phyloP scores from a whole-genome alignment of 2,797 vertebrate species.

The Adrianichthys oophorus region DNA sequence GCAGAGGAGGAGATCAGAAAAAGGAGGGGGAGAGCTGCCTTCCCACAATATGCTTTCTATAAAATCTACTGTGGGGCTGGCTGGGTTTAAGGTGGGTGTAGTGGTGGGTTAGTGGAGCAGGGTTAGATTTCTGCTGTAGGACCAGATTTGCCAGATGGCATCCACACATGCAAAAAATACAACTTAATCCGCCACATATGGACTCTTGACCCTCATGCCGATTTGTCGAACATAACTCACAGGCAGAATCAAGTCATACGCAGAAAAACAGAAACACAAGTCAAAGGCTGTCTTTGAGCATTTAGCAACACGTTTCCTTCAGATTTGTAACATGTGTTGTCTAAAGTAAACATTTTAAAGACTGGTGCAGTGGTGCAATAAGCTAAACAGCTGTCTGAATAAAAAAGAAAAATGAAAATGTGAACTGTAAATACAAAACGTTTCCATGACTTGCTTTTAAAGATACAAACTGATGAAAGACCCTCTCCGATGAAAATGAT shows the following conservation, averaged over 20 bases:
- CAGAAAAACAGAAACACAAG: neutral
- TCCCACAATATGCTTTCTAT: conserved; percentile 71
- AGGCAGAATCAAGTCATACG: neutral
- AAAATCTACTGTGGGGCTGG: conserved; percentile 46
- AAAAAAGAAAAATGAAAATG: too few relatives aligned
- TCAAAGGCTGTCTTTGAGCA: neutral
- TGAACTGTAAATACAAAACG: too few relatives aligned
- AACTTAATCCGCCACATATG: conserved; percentile 14
- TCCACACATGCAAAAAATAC: conserved; percentile 15
- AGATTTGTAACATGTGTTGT: neutral
- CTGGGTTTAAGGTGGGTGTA: conserved; percentile 56
- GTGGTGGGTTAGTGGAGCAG: conserved; percentile 33
- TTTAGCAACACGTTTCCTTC: neutral
- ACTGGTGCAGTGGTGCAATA: too few relatives aligned
- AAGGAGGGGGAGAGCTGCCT: conserved; percentile 25
- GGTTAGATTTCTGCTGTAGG: conserved; percentile 46
- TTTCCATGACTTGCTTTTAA: too few relatives aligned
- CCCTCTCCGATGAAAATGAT: too few relatives aligned
- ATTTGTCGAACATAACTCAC: conserved; percentile 9
- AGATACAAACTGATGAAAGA: too few relatives aligned
- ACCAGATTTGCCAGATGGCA: conserved; percentile 48
- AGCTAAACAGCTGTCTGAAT: too few relatives aligned
- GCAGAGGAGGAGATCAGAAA: conserved; percentile 42
- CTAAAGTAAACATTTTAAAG: neutral
- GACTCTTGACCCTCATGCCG: conserved; percentile 4